Base-by-base conservation (phyloP, 2,888 invertebrate genomes). In the Dexiosoma caninum region DNA sequence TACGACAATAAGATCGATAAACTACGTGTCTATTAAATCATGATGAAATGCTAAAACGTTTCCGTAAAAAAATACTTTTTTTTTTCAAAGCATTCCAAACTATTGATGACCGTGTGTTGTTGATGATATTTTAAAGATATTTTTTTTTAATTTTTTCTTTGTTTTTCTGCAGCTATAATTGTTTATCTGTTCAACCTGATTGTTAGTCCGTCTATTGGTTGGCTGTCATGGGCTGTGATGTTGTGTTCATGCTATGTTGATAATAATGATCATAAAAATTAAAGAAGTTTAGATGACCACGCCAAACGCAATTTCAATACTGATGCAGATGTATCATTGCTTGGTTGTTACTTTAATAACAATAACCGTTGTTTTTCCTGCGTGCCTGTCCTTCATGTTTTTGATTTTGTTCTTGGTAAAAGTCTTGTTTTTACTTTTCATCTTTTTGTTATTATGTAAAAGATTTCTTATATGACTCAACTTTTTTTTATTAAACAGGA, bases 1-100 rank as follows among this genome's bases (percentile, higher is more conserved):
- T 59, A n/a, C 32, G 51, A 74, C 64, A 81, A 81, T 81, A 81
- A 81, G 77, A 82, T 75, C 64, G 75, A 78, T 78, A 74, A 82
- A 60, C 78, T 78, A 75, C 57, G 82, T 81, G 78, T 83, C 81
- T 83, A 83, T 78, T 83, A 78, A 71, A 78, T 78, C 71, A 78
- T 78, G 77, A 78, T 78, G 70, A 70, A 78, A 77, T 71, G 77
- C 23, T 42, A 42, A 37, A 70, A 66, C 32, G 49, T 53, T 42
- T 37, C 4, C 12, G 12, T n/a, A n/a, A 27, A 27, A 27, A 6
- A 27, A 12, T 49, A 10, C 16, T 55, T 42, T 12, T 60, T 16
- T 6, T 12, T 60, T 16, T 32, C 49, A 30, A 5, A 8, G 7
- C 32, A 35, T 46, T 35, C 37, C 23, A 21, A 23, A 42, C 14